Conservation (phyloP, 2,797 vertebrate genomes). For the Enteromius thamalakanensis region DNA sequence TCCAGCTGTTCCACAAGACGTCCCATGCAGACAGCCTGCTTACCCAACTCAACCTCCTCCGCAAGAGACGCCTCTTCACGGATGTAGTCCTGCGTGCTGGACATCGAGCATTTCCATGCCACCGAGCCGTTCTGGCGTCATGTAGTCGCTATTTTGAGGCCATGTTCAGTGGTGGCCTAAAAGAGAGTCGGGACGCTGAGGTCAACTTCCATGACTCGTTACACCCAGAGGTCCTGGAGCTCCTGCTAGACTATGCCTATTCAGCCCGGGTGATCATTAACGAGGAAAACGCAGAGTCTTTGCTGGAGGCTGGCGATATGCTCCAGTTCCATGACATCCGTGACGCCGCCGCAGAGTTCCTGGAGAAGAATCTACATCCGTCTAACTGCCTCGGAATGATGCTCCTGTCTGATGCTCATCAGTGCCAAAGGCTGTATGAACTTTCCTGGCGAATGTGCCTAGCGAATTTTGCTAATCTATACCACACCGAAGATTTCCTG, state of each 20-base stretch:
- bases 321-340: slow-evolving; percentile 87
- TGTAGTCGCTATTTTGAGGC: slow-evolving; percentile 88
- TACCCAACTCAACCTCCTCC: slow-evolving; percentile 85
- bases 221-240: slow-evolving; percentile 86
- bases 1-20: slow-evolving; percentile 86
- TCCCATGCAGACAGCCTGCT: slow-evolving; percentile 84
- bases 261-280: slow-evolving; percentile 84
- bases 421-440: slow-evolving; percentile 82
- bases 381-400: slow-evolving; percentile 88
- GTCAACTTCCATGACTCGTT: slow-evolving; percentile 85
- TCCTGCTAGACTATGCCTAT: slow-evolving; percentile 85
- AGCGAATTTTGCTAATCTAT: slow-evolving; percentile 81
- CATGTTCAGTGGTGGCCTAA: slow-evolving; percentile 84
- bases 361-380: slow-evolving; percentile 85
- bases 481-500: slow-evolving; percentile 83
- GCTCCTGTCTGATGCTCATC: slow-evolving; percentile 85
- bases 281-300: slow-evolving; percentile 86
- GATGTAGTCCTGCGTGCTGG: slow-evolving; percentile 83
- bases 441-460: slow-evolving; percentile 87
- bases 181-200: slow-evolving; percentile 80
- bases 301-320: slow-evolving; percentile 87
- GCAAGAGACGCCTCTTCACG: slow-evolving; percentile 82
- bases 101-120: slow-evolving; percentile 79
- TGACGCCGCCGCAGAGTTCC: slow-evolving; percentile 83
- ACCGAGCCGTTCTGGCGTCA: slow-evolving; percentile 84